A percentile compares a stretch with the other conserved stretches of the same genome.
phyloP scores from a whole-genome alignment of 2,888 invertebrate genomes.

The Orthosia gothica region DNA sequence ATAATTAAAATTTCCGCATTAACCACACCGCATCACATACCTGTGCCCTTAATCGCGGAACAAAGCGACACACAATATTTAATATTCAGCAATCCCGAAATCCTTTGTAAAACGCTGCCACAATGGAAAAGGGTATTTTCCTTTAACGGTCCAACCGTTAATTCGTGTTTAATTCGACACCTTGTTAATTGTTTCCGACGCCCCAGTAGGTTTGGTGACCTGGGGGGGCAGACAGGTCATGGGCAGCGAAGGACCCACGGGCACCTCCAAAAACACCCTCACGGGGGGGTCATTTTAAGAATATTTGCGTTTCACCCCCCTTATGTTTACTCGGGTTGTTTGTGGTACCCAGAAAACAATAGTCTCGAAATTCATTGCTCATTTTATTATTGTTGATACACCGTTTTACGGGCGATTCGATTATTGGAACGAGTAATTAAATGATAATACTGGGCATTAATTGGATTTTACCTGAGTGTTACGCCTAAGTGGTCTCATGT shows the following conservation, averaged over 20 bases:
- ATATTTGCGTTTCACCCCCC: slow-evolving; percentile 89
- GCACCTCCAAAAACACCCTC: slow-evolving; percentile 78
- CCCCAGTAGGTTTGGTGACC: slow-evolving; percentile 90
- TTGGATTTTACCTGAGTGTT: slow-evolving; percentile 89
- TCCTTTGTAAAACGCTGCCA: slow-evolving; percentile 88
- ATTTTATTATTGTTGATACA: slow-evolving; percentile 91
- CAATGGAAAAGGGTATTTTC: slow-evolving; percentile 91
- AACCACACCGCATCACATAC: slow-evolving; percentile 78
- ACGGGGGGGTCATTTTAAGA: slow-evolving; percentile 90
- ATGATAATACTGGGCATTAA: slow-evolving; percentile 91
- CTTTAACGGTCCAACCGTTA: slow-evolving; percentile 90
- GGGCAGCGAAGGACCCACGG: slow-evolving; percentile 82
- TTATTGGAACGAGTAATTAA: slow-evolving; percentile 91
- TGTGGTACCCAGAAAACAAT: slow-evolving; percentile 91
- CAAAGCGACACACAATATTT: slow-evolving; percentile 90
- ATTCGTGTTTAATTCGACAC: slow-evolving; percentile 92
- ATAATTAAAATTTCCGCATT: slow-evolving; percentile 80
- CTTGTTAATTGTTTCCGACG: slow-evolving; percentile 91
- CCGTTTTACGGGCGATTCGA: slow-evolving; percentile 91
- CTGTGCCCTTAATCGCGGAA: slow-evolving; percentile 83
- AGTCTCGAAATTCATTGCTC: slow-evolving; percentile 91
- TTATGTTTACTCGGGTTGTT: slow-evolving; percentile 90
- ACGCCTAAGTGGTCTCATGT: slow-evolving; percentile 73
- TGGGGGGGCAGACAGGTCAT: slow-evolving; percentile 81
- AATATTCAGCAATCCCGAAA: slow-evolving; percentile 90